These are phyloP conservation scores for Oreochromis mossambicus DNA, from an alignment of 2,797 vertebrate genomes.

Conservation along the genomic window DNA sequence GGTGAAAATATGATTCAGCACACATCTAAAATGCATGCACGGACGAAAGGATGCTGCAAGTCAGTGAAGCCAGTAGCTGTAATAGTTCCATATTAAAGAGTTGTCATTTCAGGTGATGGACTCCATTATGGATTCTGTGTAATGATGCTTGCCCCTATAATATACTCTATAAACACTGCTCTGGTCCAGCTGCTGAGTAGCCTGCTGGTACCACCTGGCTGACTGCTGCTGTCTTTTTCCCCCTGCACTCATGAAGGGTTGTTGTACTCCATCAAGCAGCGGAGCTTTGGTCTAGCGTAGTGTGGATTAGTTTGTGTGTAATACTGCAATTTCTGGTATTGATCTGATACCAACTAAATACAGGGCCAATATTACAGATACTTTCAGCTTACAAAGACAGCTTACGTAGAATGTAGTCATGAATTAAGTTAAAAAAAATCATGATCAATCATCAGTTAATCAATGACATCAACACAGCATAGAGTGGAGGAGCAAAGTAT, in stretches of 20 bases:
- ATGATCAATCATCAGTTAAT: background rate
- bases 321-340: background rate
- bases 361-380: background rate
- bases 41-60: background rate
- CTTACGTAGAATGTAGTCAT: background rate
- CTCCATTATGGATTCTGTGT: slow-evolving; percentile 39
- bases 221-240: background rate
- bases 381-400: background rate
- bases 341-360: background rate
- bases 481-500: background rate
- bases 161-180: slow-evolving; percentile 46
- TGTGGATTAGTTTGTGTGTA: background rate
- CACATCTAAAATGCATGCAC: background rate
- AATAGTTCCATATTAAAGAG: slow-evolving; percentile 29
- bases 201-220: background rate
- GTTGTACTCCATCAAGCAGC: background rate
- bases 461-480: background rate
- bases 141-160: slow-evolving; percentile 48
- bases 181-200: background rate
- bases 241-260: background rate
- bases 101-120: slow-evolving; percentile 28
- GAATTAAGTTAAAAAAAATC: background rate
- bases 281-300: background rate
- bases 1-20: background rate
- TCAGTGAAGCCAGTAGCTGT: slow-evolving; percentile 7